Evolutionary conservation across 2,113 vertebrate genomes (phyloP), one percentile per base, ranked within the genome.

Genomic region (Psilopsiagon aymara): DNA sequence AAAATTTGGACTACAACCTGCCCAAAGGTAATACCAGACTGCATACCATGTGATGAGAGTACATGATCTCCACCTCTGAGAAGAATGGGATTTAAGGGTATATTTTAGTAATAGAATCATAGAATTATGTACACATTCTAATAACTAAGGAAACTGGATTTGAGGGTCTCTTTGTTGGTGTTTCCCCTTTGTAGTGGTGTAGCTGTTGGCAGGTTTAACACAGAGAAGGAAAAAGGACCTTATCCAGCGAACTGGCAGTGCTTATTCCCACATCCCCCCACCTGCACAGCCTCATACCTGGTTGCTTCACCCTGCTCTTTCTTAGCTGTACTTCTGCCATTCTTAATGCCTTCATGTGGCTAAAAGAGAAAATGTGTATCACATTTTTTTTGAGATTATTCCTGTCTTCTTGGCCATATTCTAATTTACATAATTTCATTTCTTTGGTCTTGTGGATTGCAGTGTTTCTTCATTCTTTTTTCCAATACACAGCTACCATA

Each of bases 331-430:
- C 5, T 62, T 62, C 33, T 78, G 10, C 20, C 20, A 52, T 76
- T 73, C 70, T 64, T 88, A 89, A 75, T 44, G 28, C 17, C 76
- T 35, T 81, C 37, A 29, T 39, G 37, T 63, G 53, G 41, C 73
- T 82, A 71, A 92, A 92, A 94, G 41, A 52, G 33, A 92, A 96
- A 95, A 84, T 63, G 7, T 86, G 68, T 70, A 63, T 74, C 31
- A 31, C 11, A 5, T 35, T 59, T 59, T 76, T 90, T 90, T 84
- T 16, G 31, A 39, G 19, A 82, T 77, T 63, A 85, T 77, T 52
- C 23, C 49, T 79, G n/a, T 16, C 31, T 52, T 92, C 63, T 87
- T 95, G 55, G 44, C 17, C 29, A 13, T 69, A 55, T 67, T 92
- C 25, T 68, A 63, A 64, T 77, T 68, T 77, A 41, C 60, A 81